A percentile compares a stretch with the other conserved stretches of the same genome.
Evolutionary conservation across 1,140 invertebrate species (phyloP).

Genomic region (Drosophila pseudoananassae): DNA sequence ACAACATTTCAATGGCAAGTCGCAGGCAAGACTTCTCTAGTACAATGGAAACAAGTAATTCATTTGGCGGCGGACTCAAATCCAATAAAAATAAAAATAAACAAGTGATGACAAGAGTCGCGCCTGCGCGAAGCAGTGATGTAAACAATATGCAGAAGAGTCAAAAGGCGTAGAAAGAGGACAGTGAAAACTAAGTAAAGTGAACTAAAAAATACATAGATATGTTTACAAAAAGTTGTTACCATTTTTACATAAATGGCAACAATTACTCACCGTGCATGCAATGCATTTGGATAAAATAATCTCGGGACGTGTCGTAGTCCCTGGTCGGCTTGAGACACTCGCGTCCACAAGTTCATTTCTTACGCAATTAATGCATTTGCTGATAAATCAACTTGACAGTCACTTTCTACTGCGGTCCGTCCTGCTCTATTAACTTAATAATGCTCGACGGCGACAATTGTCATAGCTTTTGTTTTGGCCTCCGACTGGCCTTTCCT

Average conservation of each 20-base stretch:
- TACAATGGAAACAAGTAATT: constrained; percentile 55
- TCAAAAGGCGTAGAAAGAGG: background rate
- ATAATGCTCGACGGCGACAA: constrained; percentile 20
- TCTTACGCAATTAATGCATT: constrained; percentile 27
- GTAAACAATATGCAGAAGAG: constrained; percentile 50
- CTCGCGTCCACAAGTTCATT: constrained; percentile 10
- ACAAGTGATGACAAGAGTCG: constrained; percentile 59
- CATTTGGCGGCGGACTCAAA: constrained; percentile 45
- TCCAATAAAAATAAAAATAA: constrained; percentile 16
- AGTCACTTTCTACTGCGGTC: constrained; percentile 27
- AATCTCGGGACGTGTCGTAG: constrained; percentile 64
- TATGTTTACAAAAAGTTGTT: no score
- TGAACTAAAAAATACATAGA: background rate
- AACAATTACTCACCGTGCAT: background rate
- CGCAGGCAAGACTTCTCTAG: constrained; percentile 52
- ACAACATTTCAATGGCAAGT: constrained; percentile 59
- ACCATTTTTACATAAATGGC: no score
- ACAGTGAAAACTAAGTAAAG: constrained; percentile 29
- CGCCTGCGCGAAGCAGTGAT: constrained; percentile 62
- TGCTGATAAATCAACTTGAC: constrained; percentile 41
- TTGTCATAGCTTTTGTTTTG: constrained; percentile 38
- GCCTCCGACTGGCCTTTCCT: background rate
- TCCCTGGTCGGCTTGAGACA: constrained; percentile 42
- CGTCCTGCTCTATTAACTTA: background rate
- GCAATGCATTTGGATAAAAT: background rate